Conservation (phyloP, 2,797 vertebrate genomes). For the Malurus splendens region DNA sequence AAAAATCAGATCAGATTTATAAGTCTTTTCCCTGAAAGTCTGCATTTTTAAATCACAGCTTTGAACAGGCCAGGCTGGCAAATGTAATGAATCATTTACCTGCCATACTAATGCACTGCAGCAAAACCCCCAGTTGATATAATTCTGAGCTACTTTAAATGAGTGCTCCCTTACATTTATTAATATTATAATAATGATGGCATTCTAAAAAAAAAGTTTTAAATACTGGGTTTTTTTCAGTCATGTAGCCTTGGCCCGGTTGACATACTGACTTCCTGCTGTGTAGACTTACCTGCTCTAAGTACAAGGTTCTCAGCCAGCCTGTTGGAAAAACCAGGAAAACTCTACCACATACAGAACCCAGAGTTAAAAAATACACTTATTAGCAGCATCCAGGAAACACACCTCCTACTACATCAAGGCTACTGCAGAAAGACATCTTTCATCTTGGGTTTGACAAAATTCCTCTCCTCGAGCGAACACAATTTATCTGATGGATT, state of each 20-base stretch:
- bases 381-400: neutral
- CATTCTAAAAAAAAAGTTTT: neutral
- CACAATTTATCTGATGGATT: neutral
- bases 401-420: neutral
- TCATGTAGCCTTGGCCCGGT: neutral
- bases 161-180: neutral
- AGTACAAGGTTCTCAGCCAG: neutral
- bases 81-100: neutral
- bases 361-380: neutral
- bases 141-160: neutral
- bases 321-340: neutral
- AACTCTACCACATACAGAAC: neutral
- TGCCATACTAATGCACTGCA: neutral
- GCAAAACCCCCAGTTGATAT: neutral
- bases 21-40: neutral
- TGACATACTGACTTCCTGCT: neutral
- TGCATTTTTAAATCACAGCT: neutral
- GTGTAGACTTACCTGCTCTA: neutral
- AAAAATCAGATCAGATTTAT: neutral
- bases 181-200: neutral
- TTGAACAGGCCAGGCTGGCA: neutral
- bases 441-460: constrained; percentile 19
- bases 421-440: neutral
- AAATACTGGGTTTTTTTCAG: neutral
- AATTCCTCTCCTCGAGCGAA: neutral